Evolutionary conservation across 2,113 vertebrate genomes (phyloP), one percentile per base, ranked within the genome.

Genomic region (Rhodinocichla rosea): DNA sequence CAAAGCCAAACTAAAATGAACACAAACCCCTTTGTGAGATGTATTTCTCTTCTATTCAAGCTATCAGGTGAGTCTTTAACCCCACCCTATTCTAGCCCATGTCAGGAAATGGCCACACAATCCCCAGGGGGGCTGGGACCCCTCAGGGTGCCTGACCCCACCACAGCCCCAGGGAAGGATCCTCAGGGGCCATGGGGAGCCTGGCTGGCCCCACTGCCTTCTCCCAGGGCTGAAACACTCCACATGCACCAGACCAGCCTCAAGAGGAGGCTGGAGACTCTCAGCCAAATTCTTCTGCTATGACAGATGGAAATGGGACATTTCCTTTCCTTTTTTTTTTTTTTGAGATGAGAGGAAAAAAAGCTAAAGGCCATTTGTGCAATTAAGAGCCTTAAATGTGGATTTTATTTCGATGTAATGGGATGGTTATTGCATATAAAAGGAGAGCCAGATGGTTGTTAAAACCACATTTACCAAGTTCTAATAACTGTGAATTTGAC

Each of bases 331-430:
- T 73, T 49, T 89, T 90, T 82, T 22, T 69, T 16, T 35, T 60
- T 16, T 76, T 80, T 65, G 63, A 83, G 64, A 89, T 63, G 62
- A 87, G 69, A 92, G 63, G 40, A 69, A 79, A 88, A 91, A 93
- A 90, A 92, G 22, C 90, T 79, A 77, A 91, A 92, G 86, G 75
- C 84, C 64, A 62, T 87, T 92, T 59, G 64, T 92, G 88, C 95
- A 95, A 95, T 95, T 96, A 97, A 95, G 60, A 81, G 65, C 71
- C 79, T 95, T 65, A 84, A 94, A 94, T n/a, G 60, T 83, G 91
- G 87, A 81, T 96, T 97, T 97, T 94, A 95, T 97, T 97, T 96
- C 7, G 0, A 79, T 94, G 88, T 96, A 96, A 97, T 95, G 89
- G 94, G 83, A 95, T 67, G 76, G 89, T 91, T 96, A 97, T 87